phyloP scores from a whole-genome alignment of 2,113 vertebrate species.

The Apistogramma diplotaenia region DNA sequence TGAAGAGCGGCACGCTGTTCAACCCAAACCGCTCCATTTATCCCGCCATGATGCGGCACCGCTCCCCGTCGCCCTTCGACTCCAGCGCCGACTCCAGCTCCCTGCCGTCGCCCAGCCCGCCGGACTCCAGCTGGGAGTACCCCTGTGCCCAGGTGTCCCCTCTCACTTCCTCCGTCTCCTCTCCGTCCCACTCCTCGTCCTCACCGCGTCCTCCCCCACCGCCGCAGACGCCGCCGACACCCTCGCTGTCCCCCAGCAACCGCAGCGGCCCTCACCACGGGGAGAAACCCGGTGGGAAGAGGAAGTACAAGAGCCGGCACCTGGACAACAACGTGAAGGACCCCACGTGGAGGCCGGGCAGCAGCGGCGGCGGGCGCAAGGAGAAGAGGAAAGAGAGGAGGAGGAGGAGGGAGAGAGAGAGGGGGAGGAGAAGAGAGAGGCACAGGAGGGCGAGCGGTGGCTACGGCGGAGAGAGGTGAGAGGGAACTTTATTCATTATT shows the following conservation, averaged over 20 bases:
- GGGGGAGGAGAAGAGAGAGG: not conserved
- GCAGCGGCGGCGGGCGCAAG: not conserved
- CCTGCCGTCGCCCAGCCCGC: not conserved
- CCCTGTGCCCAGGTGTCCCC: constrained; percentile 19
- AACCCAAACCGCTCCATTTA: constrained; percentile 59
- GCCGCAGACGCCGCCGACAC: not conserved
- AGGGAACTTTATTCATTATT: not conserved
- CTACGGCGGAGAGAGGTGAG: constrained; percentile 30
- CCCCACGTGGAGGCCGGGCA: constrained; percentile 36
- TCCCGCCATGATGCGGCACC: constrained; percentile 41
- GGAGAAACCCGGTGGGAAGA: constrained; percentile 69
- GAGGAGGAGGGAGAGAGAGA: not conserved
- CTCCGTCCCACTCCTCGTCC: constrained; percentile 8
- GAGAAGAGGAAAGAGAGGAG: not conserved
- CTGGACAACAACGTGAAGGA: constrained; percentile 52
- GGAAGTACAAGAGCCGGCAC: constrained; percentile 74
- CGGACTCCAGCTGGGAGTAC: constrained; percentile 21
- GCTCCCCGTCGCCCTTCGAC: constrained; percentile 8
- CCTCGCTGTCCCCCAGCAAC: not conserved
- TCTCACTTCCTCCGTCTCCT: constrained; percentile 8
- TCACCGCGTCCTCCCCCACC: not conserved
- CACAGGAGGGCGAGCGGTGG: not conserved
- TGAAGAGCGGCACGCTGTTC: constrained; percentile 20
- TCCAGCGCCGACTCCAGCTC: constrained; percentile 36
- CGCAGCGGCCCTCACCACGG: not conserved